Evolutionary conservation across 2,113 vertebrate species (phyloP).

Genomic region (Dasyurus viverrinus): DNA sequence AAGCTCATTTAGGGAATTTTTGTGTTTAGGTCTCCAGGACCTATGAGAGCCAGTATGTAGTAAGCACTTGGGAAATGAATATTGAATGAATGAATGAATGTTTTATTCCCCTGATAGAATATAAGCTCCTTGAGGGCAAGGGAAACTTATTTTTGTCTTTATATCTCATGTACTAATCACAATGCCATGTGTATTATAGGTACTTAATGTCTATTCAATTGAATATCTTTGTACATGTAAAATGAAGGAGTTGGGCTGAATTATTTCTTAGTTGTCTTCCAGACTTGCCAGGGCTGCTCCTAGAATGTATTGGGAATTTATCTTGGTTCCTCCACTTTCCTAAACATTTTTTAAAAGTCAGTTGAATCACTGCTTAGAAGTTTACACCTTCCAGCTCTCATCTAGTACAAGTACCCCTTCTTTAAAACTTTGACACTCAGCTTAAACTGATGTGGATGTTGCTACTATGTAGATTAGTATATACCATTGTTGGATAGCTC

Average conservation of each 20-base stretch:
- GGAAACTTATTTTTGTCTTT: not conserved
- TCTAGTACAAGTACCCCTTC: not conserved
- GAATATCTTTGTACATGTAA: not conserved
- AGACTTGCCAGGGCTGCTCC: not conserved
- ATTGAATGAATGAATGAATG: not conserved
- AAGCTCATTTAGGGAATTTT: not conserved
- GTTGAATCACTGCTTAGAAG: not conserved
- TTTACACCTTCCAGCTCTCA: not conserved
- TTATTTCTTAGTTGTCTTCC: not conserved
- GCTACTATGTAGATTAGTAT: not conserved
- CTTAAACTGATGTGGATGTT: not conserved
- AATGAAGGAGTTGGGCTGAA: not conserved
- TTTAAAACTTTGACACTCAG: not conserved
- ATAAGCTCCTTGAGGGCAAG: not conserved
- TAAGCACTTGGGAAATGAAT: not conserved
- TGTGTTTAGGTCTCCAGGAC: not conserved
- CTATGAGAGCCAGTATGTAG: not conserved
- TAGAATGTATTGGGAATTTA: not conserved
- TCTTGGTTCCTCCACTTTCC: not conserved
- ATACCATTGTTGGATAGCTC: not conserved
- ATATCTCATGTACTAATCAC: not conserved
- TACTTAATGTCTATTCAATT: not conserved
- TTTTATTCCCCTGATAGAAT: not conserved
- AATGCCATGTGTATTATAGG: not conserved
- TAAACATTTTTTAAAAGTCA: too few species aligned